Conservation (phyloP, 2,113 vertebrate genomes). For the Rhea americana region DNA sequence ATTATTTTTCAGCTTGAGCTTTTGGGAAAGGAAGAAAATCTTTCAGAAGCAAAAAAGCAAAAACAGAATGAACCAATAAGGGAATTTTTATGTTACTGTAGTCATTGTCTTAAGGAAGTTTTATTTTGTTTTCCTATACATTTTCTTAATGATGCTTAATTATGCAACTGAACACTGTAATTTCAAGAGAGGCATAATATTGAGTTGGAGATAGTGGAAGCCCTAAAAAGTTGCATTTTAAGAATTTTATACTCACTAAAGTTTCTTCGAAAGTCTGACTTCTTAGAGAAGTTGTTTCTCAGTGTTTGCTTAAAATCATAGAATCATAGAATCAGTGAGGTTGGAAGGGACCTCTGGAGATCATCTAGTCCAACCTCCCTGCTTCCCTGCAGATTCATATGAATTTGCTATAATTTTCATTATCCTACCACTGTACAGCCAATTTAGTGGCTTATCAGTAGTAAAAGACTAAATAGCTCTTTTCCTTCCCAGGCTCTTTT, state of each 20-base stretch:
- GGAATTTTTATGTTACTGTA: neutral
- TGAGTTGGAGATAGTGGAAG: neutral
- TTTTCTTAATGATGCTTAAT: neutral
- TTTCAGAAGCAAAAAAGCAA: neutral
- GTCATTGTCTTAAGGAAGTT: neutral
- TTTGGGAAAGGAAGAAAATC: neutral
- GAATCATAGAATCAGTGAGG: too few species aligned
- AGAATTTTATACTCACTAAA: neutral
- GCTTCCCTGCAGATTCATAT: neutral
- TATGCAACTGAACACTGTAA: neutral
- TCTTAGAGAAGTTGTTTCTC: neutral
- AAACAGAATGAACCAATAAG: neutral
- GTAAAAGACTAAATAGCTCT: constrained; percentile 37
- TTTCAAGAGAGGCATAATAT: neutral
- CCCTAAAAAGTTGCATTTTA: neutral
- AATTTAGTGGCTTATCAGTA: neutral
- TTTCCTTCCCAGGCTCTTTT: constrained; percentile 48
- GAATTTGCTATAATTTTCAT: neutral
- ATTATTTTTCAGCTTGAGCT: neutral
- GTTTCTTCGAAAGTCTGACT: neutral
- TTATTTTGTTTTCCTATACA: neutral
- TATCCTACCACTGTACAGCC: neutral
- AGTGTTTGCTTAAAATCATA: neutral
- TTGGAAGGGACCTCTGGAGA: too few species aligned
- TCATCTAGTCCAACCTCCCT: too few species aligned